Percentiles rank a stretch among this genome's conserved stretches.
These are phyloP conservation scores for Percopsis omiscomaycus DNA, from an alignment of 2,797 vertebrate genomes.

Conservation along the genomic window DNA sequence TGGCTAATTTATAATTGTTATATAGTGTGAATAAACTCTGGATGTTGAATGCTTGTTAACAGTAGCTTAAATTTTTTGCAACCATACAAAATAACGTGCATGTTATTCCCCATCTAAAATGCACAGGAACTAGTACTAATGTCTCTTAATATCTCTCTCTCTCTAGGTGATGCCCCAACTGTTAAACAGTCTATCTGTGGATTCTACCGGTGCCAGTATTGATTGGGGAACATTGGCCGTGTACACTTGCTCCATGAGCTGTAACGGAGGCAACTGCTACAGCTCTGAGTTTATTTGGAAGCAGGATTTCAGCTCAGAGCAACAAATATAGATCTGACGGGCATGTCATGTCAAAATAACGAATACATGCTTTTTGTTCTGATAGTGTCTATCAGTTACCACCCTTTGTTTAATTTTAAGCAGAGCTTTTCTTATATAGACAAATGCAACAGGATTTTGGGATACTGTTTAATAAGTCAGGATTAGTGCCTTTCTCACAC, in stretches of 20 bases:
- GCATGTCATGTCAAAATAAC: too few relatives aligned
- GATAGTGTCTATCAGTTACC: neutral
- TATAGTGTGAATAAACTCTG: neutral
- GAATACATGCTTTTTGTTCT: too few relatives aligned
- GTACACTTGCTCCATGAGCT: slow-evolving; percentile 84
- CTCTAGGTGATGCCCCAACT: slow-evolving; percentile 96
- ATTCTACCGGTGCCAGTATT: slow-evolving; percentile 87
- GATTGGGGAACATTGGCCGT: slow-evolving; percentile 91
- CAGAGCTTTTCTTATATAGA: too few relatives aligned
- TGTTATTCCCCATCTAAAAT: too few relatives aligned
- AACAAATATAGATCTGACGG: slow-evolving; percentile 26
- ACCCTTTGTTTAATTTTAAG: too few relatives aligned
- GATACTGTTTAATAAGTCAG: too few relatives aligned
- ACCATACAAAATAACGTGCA: neutral
- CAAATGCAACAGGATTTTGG: too few relatives aligned
- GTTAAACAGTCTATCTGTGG: slow-evolving; percentile 87
- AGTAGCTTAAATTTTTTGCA: neutral
- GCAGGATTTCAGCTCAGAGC: slow-evolving; percentile 82
- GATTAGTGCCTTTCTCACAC: too few relatives aligned
- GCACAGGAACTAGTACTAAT: too few relatives aligned
- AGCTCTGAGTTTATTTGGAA: slow-evolving; percentile 92
- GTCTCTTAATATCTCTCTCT: slow-evolving; percentile 11
- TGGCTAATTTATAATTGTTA: neutral
- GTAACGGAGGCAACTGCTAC: slow-evolving; percentile 65
- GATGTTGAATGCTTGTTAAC: neutral